Conservation (phyloP, 2,888 invertebrate species). For the Aquatica leii region DNA sequence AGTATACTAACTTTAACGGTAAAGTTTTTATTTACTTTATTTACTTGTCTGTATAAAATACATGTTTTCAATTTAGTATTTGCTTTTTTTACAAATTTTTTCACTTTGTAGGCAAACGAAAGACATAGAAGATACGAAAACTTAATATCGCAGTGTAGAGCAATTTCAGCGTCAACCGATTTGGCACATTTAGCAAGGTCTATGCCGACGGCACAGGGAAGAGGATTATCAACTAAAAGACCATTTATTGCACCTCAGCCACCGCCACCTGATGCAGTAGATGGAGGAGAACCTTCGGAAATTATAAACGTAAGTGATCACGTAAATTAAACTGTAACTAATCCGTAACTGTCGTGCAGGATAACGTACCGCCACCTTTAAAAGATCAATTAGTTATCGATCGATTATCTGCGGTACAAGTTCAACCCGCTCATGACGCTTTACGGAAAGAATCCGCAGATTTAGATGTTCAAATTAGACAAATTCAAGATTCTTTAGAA, state of each 20-base stretch:
- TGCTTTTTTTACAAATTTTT: neutral
- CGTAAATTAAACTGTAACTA: neutral
- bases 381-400: constrained; percentile 87
- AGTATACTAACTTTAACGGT: too few species aligned
- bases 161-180: constrained; percentile 77
- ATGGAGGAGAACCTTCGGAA: constrained; percentile 57
- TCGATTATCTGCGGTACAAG: constrained; percentile 74
- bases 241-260: constrained; percentile 75
- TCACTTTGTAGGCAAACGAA: constrained; percentile 72
- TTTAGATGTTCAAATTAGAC: constrained; percentile 86
- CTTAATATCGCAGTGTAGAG: constrained; percentile 78
- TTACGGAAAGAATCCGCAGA: constrained; percentile 85
- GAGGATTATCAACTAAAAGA: constrained; percentile 60
- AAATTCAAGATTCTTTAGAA: constrained; percentile 87
- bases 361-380: constrained; percentile 76
- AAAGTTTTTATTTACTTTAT: too few species aligned
- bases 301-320: constrained; percentile 6
- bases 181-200: constrained; percentile 80
- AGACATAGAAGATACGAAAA: constrained; percentile 86
- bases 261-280: constrained; percentile 64
- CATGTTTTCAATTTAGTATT: too few species aligned
- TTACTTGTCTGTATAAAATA: too few species aligned
- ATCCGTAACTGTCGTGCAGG: constrained; percentile 58
- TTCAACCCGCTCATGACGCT: constrained; percentile 78
- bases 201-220: constrained; percentile 65